These are phyloP conservation scores for Pangasius krempfi DNA, from an alignment of 2,797 vertebrate species.

Conservation along the genomic window DNA sequence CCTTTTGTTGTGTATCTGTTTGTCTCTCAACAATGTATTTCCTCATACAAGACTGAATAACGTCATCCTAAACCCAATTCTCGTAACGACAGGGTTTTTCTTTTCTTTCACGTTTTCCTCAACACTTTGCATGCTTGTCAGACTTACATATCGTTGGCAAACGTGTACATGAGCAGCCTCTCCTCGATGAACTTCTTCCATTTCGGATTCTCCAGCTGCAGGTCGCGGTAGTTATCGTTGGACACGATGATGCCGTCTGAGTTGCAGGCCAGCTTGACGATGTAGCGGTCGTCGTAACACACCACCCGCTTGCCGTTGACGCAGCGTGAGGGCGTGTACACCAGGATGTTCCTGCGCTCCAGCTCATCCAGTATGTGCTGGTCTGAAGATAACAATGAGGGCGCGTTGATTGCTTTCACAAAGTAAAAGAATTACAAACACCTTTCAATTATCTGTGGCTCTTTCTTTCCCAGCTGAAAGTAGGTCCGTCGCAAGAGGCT, in stretches of 20 bases:
- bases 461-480: not conserved
- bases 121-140: not conserved
- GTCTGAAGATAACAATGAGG: constrained; percentile 58
- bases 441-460: fast-evolving
- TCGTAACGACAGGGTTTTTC: not conserved
- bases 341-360: constrained; percentile 73
- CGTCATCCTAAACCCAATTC: not conserved
- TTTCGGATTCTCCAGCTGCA: constrained; percentile 71
- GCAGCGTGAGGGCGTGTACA: constrained; percentile 75
- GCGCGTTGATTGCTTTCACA: not conserved
- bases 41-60: constrained; percentile 1
- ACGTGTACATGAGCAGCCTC: constrained; percentile 78
- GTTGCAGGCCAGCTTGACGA: constrained; percentile 74
- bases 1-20: too few relatives aligned
- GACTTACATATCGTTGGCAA: constrained; percentile 77
- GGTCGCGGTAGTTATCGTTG: constrained; percentile 79
- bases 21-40: not conserved
- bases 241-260: constrained; percentile 75
- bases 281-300: constrained; percentile 78
- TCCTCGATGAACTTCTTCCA: constrained; percentile 79
- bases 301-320: constrained; percentile 74
- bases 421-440: not conserved
- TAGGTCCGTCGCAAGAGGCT: not conserved
- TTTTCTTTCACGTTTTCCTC: not conserved
- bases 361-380: constrained; percentile 75